Evolutionary conservation across 2,797 vertebrate genomes (phyloP), one percentile per base, ranked within the genome.

Genomic region (Graptemys geographica): DNA sequence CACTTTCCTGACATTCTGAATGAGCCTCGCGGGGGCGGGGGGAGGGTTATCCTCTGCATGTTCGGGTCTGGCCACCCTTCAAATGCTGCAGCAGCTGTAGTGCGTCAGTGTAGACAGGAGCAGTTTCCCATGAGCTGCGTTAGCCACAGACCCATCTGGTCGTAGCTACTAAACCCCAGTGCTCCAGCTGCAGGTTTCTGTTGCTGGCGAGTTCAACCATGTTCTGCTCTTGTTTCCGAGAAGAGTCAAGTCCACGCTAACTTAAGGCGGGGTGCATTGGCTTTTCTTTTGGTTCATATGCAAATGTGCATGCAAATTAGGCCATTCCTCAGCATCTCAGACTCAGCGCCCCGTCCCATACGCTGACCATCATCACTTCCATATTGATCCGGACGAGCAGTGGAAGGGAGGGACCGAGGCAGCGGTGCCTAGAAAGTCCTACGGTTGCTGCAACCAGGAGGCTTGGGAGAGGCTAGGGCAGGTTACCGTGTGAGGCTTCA

Each of bases 221-320:
- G 89, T 88, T 89, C 83, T 81, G 84, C 94, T 96, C 55, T 81
- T 83, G 49, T 94, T 89, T 96, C 91, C 56, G 53, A 84, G 87
- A 92, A 83, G 78, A 51, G 51, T 12, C n/a, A 82, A 85, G 44
- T 92, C 80, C 49, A 18, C 87, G 9, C 79, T 93, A 82, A 93
- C 91, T 91, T 59, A 92, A 11, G 33, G 9, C 69, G 25, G 13
- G 4, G 69, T 74, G n/a, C 13, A 15, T 18, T 49, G 44, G 11
- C 28, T 51, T 57, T 51, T 83, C 11, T 57, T 23, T 19, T n/a
- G 37, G 3, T 16, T 49, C 56, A 93, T 90, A 65, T 79, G 81
- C 44, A 69, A 90, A 83, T 37, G n/a, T 4, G 19, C 51, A 21
- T 10, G 15, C 83, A 81, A 95, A 23, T n/a, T 81, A 65, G 37